Base-by-base conservation (phyloP, 2,113 vertebrate genomes). In the Equus quagga region DNA sequence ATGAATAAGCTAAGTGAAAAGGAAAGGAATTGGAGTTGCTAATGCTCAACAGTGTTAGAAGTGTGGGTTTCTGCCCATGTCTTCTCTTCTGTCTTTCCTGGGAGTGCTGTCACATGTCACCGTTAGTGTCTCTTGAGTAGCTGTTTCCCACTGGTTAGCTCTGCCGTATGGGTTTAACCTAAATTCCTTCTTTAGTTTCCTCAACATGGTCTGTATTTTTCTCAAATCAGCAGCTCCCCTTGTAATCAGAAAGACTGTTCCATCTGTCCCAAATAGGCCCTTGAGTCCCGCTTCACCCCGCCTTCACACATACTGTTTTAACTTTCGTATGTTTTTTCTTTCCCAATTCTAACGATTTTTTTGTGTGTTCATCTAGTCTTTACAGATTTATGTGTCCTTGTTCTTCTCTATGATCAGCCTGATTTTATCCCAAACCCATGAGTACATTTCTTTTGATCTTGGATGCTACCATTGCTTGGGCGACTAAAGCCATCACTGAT, bases 361-460 rank as follows among this genome's bases (percentile, higher is more conserved):
- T 14, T 76, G 19, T 83, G 54, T 72, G 21, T 78, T 83, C 5
- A 76, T 36, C 58, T n/a, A 60, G 18, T 96, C 51, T 67, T 88
- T 87, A 64, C 8, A 62, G 26, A 75, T 92, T 91, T 89, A 24
- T 62, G 0, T 87, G n/a, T 86, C 31, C 33, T 88, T 78, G 12
- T 89, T 85, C 28, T 97, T 62, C 10, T 76, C n/a, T 67, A 6
- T 91, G 44, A 87, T 79, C 4, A 87, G 3, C n/a, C 26, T 95
- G 26, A 85, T 86, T 92, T 92, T 60, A 26, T 19, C 64, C 8
- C 24, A 87, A 85, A 97, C 11, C 41, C 17, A 60, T 82, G 69
- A 79, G 58, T 73, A 49, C 8, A 51, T 91, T 76, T 75, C 23
- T 92, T 90, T 92, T 79, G 4, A 60, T 91, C 23, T 88, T 93